Evolutionary conservation across 2,113 vertebrate species (phyloP), one percentile per base, ranked within the genome.

Genomic region (Anser cygnoides): DNA sequence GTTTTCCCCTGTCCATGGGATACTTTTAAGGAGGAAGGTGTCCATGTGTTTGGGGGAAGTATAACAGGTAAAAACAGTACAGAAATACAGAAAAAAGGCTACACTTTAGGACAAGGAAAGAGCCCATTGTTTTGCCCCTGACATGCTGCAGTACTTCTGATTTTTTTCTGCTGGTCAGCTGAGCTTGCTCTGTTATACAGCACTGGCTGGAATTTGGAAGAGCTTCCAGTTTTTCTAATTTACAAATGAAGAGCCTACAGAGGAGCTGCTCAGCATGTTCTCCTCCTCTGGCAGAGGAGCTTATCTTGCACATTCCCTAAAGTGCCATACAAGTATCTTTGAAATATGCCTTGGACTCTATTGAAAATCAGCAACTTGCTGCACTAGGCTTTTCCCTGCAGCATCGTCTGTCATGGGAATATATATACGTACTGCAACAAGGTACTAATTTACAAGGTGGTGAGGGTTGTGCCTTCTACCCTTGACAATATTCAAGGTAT

Each of bases 251-350:
- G 58, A 39, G 11, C 22, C 63, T 0, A 0, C 31, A 55, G 82
- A 55, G 37, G 52, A 46, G 37, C 52, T 2, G 0, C 29, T 54
- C 78, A 75, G 46, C n/a, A 29, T 37, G 41, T 43, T 20, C 4
- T n/a, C 25, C 66, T 82, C 66, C 37, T 37, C 62, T 82, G 67
- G 72, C 37, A 83, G 33, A 57, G 39, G 43, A 46, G n/a, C 61
- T 79, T 50, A 14, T 5, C 52, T 63, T 9, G 0, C 5, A 2
- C 2, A 0, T 58, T 87, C 37, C 62, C 44, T 61, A 37, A 26
- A 41, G 28, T 23, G 19, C 33, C 29, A 0, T 1, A 33, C 41
- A 20, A 37, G 8, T 35, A 22, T 76, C 18, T 77, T 76, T 9
- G 15, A 86, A 84, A 54, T 50, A 59, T 14, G 15, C 57, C 31